phyloP scores from a whole-genome alignment of 2,113 vertebrate species.

The Antechinus stuartii region DNA sequence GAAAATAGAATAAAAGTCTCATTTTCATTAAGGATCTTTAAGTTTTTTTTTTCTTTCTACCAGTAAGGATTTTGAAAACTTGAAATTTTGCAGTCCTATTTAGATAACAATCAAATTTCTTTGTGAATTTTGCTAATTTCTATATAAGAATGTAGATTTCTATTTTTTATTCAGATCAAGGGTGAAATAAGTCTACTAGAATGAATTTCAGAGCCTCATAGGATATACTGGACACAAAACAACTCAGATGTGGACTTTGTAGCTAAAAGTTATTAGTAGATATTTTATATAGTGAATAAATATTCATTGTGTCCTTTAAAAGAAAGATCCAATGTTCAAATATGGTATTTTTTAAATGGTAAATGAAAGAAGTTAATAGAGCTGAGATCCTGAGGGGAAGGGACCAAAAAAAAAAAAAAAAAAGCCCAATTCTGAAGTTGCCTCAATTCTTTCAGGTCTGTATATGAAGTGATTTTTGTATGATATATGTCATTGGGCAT shows the following conservation, averaged over 20 bases:
- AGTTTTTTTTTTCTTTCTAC: not conserved
- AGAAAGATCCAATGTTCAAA: not conserved
- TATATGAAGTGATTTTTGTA: conserved; percentile 60
- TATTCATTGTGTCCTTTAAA: not conserved
- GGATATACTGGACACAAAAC: not conserved
- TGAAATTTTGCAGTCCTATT: not conserved
- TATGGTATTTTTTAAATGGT: not conserved
- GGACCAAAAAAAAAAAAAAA: not conserved
- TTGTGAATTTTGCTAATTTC: conserved; percentile 3
- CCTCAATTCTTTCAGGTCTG: not conserved
- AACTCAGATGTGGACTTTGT: not conserved
- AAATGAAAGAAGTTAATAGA: conserved; percentile 48
- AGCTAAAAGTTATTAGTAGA: not conserved
- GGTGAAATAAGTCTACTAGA: not conserved
- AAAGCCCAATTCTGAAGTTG: not conserved
- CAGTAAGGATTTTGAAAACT: fast-evolving
- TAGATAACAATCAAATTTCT: not conserved
- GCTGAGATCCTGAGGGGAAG: conserved; percentile 33
- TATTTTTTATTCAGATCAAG: not conserved
- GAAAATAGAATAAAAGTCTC: not conserved
- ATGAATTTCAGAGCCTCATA: not conserved
- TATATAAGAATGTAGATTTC: not conserved
- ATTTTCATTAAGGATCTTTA: not conserved
- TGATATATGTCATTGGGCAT: not conserved
- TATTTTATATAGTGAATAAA: not conserved